phyloP scores from a whole-genome alignment of 2,888 invertebrate species.

The Seira sanloemensis region DNA sequence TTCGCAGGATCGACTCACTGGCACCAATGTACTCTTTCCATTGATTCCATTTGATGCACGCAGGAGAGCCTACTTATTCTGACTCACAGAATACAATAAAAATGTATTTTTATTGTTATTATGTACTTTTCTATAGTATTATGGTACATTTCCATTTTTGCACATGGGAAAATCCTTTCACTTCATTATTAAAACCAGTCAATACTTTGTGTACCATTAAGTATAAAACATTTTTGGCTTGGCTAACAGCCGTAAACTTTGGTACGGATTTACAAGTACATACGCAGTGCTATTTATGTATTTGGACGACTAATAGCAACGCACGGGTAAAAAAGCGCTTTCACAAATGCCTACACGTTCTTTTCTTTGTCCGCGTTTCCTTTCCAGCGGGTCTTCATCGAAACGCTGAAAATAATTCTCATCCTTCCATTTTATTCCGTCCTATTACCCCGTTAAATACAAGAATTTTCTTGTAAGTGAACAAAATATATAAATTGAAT shows the following conservation, averaged over 20 bases:
- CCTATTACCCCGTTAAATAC: neutral
- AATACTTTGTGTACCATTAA: neutral
- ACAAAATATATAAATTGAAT: neutral
- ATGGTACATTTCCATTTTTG: conserved; percentile 28
- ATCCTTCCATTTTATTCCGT: neutral
- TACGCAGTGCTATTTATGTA: conserved; percentile 5
- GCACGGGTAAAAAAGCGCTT: neutral
- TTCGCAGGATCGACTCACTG: neutral
- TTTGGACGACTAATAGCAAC: neutral
- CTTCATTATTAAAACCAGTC: conserved; percentile 26
- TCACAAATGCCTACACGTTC: too few species aligned
- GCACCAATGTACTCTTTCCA: too few species aligned
- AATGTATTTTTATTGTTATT: conserved; percentile 39
- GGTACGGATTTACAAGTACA: conserved; percentile 23
- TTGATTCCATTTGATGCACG: conserved; percentile 33
- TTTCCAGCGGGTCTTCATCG: too few species aligned
- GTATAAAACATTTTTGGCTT: neutral
- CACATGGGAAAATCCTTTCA: conserved; percentile 54
- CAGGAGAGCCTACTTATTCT: conserved; percentile 1
- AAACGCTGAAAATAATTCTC: neutral
- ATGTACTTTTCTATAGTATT: conserved; percentile 18
- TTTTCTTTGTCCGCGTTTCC: too few species aligned
- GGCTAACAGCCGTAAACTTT: neutral
- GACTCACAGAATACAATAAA: conserved; percentile 24
- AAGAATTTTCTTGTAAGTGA: neutral